These are phyloP conservation scores for Aspidiotus destructor DNA, from an alignment of 2,888 invertebrate genomes.

Conservation along the genomic window DNA sequence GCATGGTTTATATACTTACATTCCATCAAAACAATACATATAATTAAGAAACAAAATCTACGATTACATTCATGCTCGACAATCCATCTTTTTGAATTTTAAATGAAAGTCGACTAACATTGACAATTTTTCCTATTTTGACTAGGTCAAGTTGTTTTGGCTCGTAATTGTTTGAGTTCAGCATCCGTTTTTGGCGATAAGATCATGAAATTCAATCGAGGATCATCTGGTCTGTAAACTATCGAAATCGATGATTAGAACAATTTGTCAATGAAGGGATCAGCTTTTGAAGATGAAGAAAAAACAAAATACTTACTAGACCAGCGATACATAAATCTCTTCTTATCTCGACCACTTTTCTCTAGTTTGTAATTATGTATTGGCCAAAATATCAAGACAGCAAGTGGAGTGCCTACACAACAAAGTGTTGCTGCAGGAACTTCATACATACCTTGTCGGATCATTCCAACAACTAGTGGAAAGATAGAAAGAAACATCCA, in stretches of 20 bases:
- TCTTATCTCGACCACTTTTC: constrained; percentile 1
- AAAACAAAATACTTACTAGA: constrained; percentile 1
- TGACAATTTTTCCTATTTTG: too few species aligned
- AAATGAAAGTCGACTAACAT: too few species aligned
- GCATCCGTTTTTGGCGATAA: neutral
- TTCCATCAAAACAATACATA: too few species aligned
- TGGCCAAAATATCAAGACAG: neutral
- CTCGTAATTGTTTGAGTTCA: neutral
- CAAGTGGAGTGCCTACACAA: constrained; percentile 1
- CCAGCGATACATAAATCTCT: neutral
- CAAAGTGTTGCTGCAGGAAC: constrained; percentile 22
- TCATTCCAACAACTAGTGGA: constrained; percentile 21
- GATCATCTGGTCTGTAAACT: constrained; percentile 33
- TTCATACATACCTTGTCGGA: constrained; percentile 26
- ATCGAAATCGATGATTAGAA: neutral
- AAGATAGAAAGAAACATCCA: neutral
- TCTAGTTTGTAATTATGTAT: constrained; percentile 9
- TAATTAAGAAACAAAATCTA: too few species aligned
- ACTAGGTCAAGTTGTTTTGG: too few species aligned
- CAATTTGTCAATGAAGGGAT: too few species aligned
- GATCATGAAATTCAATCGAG: constrained; percentile 28
- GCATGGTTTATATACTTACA: too few species aligned
- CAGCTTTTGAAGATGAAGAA: neutral
- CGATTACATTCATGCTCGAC: too few species aligned
- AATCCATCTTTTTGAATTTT: too few species aligned